These are phyloP conservation scores for Octonoba sinensis DNA, from an alignment of 2,888 invertebrate species.

Conservation along the genomic window DNA sequence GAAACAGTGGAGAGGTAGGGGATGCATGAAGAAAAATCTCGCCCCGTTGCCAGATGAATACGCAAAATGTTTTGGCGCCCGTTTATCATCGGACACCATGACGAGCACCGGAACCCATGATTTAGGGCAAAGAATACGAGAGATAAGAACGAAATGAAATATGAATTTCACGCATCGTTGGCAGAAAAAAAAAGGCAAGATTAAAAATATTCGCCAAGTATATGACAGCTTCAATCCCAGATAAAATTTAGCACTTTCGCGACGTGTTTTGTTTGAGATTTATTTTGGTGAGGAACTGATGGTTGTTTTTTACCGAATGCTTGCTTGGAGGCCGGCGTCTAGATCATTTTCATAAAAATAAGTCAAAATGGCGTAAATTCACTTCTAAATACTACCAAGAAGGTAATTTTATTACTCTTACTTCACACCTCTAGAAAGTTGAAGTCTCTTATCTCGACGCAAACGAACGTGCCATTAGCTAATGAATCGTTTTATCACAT, in stretches of 20 bases:
- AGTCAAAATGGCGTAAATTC: too few species aligned
- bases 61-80: conserved; percentile 44
- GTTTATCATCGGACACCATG: conserved; percentile 37
- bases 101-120: conserved; percentile 59
- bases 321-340: too few species aligned
- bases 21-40: conserved; percentile 38
- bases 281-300: conserved; percentile 15
- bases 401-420: too few species aligned
- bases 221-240: conserved; percentile 43
- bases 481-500: too few species aligned
- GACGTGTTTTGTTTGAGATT: conserved; percentile 24
- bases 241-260: conserved; percentile 52
- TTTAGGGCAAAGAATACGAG: conserved; percentile 50
- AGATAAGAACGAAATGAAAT: conserved; percentile 58
- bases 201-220: conserved; percentile 48
- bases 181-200: conserved; percentile 23
- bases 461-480: too few species aligned
- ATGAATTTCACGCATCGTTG: conserved; percentile 46
- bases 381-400: too few species aligned
- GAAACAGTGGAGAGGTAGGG: conserved; percentile 18
- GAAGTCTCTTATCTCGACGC: too few species aligned
- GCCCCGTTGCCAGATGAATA: conserved; percentile 40
- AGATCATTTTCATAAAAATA: too few species aligned
- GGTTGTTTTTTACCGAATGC: too few species aligned
- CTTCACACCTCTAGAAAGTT: too few species aligned